These are phyloP conservation scores for Aplocera efformata DNA, from an alignment of 2,888 invertebrate species.

Conservation along the genomic window DNA sequence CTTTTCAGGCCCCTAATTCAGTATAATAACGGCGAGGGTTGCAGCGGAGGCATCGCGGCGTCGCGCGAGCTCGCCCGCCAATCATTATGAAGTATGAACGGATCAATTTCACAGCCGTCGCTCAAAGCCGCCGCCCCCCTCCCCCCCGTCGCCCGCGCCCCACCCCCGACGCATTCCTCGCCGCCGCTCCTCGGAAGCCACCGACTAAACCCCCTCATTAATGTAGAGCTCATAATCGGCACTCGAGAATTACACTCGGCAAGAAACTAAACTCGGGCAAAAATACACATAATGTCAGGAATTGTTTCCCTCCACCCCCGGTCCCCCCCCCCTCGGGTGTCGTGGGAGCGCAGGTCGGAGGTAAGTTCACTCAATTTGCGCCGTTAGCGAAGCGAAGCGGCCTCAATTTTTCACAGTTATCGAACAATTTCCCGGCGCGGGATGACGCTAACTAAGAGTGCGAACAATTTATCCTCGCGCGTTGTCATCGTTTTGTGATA, in stretches of 20 bases:
- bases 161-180: slow-evolving; percentile 26
- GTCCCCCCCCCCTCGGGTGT: slow-evolving; percentile 3
- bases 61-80: slow-evolving; percentile 44
- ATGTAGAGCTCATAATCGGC: slow-evolving; percentile 12
- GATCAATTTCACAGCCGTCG: slow-evolving; percentile 61
- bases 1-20: neutral
- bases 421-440: slow-evolving; percentile 52
- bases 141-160: slow-evolving; percentile 16
- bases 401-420: slow-evolving; percentile 72
- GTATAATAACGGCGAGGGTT: neutral
- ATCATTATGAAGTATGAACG: slow-evolving; percentile 62
- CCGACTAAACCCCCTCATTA: slow-evolving; percentile 29
- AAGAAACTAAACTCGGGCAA: slow-evolving; percentile 23
- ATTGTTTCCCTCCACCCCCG: slow-evolving; percentile 29
- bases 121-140: slow-evolving; percentile 41
- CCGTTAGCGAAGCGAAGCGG: slow-evolving; percentile 56
- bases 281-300: slow-evolving; percentile 32
- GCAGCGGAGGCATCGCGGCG: neutral
- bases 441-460: slow-evolving; percentile 62
- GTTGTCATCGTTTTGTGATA: slow-evolving; percentile 18
- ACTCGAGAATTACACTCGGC: slow-evolving; percentile 1
- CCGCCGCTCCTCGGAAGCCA: slow-evolving; percentile 26
- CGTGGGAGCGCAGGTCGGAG: slow-evolving; percentile 26
- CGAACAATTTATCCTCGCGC: slow-evolving; percentile 37
- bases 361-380: slow-evolving; percentile 70